Conservation (phyloP, 1,140 invertebrate genomes). For the Papilio helenus region DNA sequence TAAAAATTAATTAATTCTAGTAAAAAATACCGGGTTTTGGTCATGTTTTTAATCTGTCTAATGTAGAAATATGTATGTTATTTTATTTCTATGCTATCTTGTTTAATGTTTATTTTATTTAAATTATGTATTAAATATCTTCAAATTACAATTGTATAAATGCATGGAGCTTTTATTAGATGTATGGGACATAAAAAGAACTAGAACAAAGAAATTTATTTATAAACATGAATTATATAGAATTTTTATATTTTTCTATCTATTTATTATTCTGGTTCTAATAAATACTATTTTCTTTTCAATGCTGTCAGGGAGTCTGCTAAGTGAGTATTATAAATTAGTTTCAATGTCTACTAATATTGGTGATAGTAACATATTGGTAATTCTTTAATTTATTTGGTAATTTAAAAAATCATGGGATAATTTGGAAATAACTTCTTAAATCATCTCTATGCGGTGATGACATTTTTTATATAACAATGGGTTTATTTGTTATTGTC, state of each 20-base stretch:
- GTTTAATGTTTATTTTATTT: not conserved
- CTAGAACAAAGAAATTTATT: too few species aligned
- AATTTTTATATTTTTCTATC: not conserved
- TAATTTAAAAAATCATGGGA: not conserved
- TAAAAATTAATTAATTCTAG: too few species aligned
- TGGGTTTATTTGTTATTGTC: constrained; percentile 20
- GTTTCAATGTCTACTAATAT: constrained; percentile 49
- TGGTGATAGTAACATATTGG: constrained; percentile 46
- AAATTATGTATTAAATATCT: not conserved
- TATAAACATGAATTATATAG: too few species aligned
- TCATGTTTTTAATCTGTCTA: too few species aligned
- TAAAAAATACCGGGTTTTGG: too few species aligned
- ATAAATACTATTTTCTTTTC: constrained; percentile 66
- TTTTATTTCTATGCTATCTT: not conserved
- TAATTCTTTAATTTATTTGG: constrained; percentile 23
- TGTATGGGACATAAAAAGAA: not conserved
- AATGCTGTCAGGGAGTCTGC: constrained; percentile 78
- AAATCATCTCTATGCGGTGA: not conserved
- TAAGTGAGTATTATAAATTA: constrained; percentile 72
- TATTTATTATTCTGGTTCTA: not conserved
- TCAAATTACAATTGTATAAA: not conserved
- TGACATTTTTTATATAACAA: not conserved
- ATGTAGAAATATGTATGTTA: not conserved
- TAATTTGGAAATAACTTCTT: not conserved
- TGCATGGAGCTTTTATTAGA: not conserved